Evolutionary conservation across 2,888 invertebrate genomes (phyloP), one percentile per base, ranked within the genome.

Genomic region (Dryococelus australis): DNA sequence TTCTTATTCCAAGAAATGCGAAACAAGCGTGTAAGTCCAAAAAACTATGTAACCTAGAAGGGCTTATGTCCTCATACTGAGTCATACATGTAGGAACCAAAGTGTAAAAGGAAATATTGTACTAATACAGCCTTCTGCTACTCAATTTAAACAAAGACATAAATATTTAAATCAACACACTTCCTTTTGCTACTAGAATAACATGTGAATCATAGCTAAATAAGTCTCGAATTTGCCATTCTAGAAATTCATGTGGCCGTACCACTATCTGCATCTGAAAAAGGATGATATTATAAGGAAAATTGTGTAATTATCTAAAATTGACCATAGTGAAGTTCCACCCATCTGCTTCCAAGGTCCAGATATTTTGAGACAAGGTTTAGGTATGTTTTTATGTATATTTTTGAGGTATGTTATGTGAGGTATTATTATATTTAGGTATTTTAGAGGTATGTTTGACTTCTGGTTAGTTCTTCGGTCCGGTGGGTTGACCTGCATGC

Each of bases 221-320:
- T 65, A 65, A n/a, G 0, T 65, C 65, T 65, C 1, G 65, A 24
- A n/a, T 65, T 65, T 65, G 6, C 65, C 0, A 24, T 65, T 65
- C 65, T 65, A 24, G n/a, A n/a, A 65, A 65, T 65, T 65, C 24
- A n/a, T 9, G 6, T 65, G 65, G 65, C 6, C 65, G 6, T 65
- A 65, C 65, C 65, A 65, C 65, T 65, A 65, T 65, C 8, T 65
- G 65, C 65, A 65, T 65, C 65, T 65, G 65, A 65, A 65, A 65
- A 24, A 65, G 65, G 12, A 65, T 24, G n/a, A 5, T 12, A 65
- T 16, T 65, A 8, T 65, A 65, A 65, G 65, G 13, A 65, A 16
- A 65, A 24, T 65, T 8, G 65, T 65, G 65, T 65, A 65, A 10
- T 65, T 65, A 65, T 65, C 24, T 65, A 65, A 65, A n/a, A n/a